These are phyloP conservation scores for Aix galericulata DNA, from an alignment of 2,113 vertebrate species.

Conservation along the genomic window DNA sequence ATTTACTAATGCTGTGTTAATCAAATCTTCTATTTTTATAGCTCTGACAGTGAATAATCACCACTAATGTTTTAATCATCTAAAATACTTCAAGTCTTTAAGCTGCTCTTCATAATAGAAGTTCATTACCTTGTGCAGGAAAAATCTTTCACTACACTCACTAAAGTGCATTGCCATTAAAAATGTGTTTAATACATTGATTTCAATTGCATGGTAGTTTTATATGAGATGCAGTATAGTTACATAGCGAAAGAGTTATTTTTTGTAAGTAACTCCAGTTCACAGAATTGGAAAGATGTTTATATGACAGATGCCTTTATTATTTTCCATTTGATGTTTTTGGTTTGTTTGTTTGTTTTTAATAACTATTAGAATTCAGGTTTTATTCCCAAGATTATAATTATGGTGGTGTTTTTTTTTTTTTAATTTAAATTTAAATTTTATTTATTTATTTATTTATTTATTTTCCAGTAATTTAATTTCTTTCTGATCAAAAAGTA, in stretches of 20 bases:
- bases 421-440: background rate
- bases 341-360: background rate
- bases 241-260: accelerated
- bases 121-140: background rate
- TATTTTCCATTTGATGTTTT: background rate
- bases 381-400: background rate
- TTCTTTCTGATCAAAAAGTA: background rate
- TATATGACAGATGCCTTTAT: background rate
- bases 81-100: background rate
- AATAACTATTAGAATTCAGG: background rate
- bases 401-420: background rate
- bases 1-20: background rate
- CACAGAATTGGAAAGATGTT: background rate
- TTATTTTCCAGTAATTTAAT: background rate
- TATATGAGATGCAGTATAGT: background rate
- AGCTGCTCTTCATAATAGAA: background rate
- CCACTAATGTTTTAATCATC: background rate
- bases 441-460: background rate
- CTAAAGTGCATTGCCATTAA: background rate
- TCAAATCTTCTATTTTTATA: background rate
- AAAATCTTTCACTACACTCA: background rate
- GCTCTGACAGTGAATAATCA: background rate
- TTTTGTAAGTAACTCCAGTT: background rate
- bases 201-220: background rate
- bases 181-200: background rate